phyloP scores from a whole-genome alignment of 92 coral and sea anemone species.

The Chrysogorgia sp. region DNA sequence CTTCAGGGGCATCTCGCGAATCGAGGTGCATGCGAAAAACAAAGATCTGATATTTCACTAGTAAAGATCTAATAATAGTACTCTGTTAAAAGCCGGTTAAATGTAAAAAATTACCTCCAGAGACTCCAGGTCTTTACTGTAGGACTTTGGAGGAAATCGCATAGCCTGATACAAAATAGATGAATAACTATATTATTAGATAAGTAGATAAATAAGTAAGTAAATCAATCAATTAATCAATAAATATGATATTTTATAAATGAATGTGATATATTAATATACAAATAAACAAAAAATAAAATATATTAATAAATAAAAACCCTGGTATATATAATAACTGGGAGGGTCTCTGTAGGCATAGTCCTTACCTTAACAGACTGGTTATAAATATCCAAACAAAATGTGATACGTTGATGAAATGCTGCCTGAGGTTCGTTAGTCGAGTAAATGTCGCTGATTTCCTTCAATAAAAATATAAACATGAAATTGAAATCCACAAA shows the following conservation, averaged over 20 bases:
- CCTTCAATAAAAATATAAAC: too few relatives aligned
- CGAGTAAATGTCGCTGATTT: constrained; percentile 95
- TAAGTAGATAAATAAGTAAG: neutral
- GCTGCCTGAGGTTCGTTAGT: constrained; percentile 99
- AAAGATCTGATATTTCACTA: too few relatives aligned
- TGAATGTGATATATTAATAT: too few relatives aligned
- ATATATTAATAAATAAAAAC: too few relatives aligned
- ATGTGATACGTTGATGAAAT: constrained; percentile 96
- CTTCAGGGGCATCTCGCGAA: too few relatives aligned
- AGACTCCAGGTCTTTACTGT: constrained; percentile 95
- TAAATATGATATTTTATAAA: too few relatives aligned
- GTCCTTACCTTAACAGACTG: constrained; percentile 89
- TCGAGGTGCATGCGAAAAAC: too few relatives aligned
- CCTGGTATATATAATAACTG: neutral
- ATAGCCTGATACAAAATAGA: constrained; percentile 67
- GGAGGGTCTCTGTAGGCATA: neutral
- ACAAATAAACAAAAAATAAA: neutral
- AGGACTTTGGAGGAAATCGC: constrained; percentile 99
- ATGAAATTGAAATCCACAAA: too few relatives aligned
- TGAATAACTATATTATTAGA: neutral
- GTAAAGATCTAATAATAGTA: too few relatives aligned
- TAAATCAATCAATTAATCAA: neutral
- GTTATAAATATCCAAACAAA: constrained; percentile 92
- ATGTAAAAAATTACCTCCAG: constrained; percentile 76
- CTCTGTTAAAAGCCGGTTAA: neutral